phyloP scores from a whole-genome alignment of 1,140 invertebrate genomes.

The Maconellicoccus hirsutus region DNA sequence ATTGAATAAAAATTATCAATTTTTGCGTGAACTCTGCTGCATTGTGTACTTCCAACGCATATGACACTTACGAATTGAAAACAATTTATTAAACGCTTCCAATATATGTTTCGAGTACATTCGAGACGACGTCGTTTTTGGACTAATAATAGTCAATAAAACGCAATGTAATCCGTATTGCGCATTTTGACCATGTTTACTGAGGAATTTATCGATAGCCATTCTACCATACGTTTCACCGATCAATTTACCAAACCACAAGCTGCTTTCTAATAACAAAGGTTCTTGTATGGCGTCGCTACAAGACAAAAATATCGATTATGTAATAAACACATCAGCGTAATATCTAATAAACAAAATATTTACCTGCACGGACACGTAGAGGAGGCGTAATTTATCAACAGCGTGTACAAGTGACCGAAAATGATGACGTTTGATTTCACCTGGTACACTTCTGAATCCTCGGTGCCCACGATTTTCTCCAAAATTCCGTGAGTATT shows the following conservation, averaged over 20 bases:
- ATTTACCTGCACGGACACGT: constrained; percentile 26
- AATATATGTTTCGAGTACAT: constrained; percentile 64
- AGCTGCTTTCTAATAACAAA: constrained; percentile 54
- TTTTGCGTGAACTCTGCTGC: not conserved
- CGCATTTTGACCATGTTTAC: constrained; percentile 12
- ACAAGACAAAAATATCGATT: constrained; percentile 29
- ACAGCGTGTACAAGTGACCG: constrained; percentile 53
- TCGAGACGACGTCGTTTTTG: constrained; percentile 44
- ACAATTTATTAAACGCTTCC: constrained; percentile 68
- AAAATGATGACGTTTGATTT: not conserved
- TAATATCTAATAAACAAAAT: not conserved
- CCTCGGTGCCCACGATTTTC: constrained; percentile 31
- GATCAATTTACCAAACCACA: constrained; percentile 73
- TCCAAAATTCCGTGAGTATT: constrained; percentile 43
- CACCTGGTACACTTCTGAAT: constrained; percentile 21
- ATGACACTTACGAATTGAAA: constrained; percentile 39
- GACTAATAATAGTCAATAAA: constrained; percentile 56
- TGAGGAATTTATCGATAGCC: constrained; percentile 70
- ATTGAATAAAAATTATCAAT: constrained; percentile 14
- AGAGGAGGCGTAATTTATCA: constrained; percentile 43
- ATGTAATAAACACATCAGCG: not conserved
- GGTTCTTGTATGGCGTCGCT: constrained; percentile 49
- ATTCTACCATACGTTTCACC: constrained; percentile 64
- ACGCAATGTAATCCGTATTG: constrained; percentile 45
- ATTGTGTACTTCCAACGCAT: not conserved